Percentiles rank a stretch among this genome's conserved stretches.
phyloP scores from a whole-genome alignment of 1,140 invertebrate species.

The Euura saliciscinereae region DNA sequence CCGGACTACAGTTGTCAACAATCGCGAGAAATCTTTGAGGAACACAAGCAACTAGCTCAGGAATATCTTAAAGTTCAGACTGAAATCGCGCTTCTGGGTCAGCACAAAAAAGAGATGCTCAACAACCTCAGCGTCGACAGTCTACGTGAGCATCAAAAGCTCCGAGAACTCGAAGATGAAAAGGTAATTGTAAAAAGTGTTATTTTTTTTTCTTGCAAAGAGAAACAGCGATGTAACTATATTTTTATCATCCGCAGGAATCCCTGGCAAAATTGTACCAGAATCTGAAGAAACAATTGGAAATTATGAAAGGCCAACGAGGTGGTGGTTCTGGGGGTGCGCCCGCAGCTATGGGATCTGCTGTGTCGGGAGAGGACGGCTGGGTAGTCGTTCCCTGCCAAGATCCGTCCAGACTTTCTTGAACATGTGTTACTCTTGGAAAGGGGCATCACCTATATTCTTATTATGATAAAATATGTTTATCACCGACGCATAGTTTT shows the following conservation, averaged over 20 bases:
- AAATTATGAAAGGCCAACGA: conserved; percentile 54
- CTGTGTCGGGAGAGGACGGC: conserved; percentile 44
- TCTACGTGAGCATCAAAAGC: conserved; percentile 66
- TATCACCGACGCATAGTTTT: not conserved
- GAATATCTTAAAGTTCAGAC: conserved; percentile 80
- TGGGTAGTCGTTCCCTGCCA: conserved; percentile 55
- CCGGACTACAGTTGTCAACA: conserved; percentile 78
- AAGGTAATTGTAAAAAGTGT: conserved; percentile 60
- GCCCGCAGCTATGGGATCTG: conserved; percentile 26
- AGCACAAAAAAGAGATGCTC: conserved; percentile 70
- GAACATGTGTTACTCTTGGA: conserved; percentile 19
- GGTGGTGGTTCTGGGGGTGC: conserved; percentile 19
- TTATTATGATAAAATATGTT: conserved; percentile 2
- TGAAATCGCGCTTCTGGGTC: conserved; percentile 73
- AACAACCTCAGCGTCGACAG: conserved; percentile 69
- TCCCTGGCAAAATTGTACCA: conserved; percentile 68
- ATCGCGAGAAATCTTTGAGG: conserved; percentile 82
- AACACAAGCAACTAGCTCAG: conserved; percentile 80
- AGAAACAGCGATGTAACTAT: conserved; percentile 33
- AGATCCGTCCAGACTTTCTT: conserved; percentile 44
- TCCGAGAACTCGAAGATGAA: conserved; percentile 71
- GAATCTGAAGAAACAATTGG: conserved; percentile 68
- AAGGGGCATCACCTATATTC: not conserved
- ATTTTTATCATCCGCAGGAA: conserved; percentile 55
- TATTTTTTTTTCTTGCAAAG: conserved; percentile 33